Percentiles rank a stretch among this genome's conserved stretches.
Conservation (phyloP, 2,797 vertebrate genomes). For the Channallabes apus region DNA sequence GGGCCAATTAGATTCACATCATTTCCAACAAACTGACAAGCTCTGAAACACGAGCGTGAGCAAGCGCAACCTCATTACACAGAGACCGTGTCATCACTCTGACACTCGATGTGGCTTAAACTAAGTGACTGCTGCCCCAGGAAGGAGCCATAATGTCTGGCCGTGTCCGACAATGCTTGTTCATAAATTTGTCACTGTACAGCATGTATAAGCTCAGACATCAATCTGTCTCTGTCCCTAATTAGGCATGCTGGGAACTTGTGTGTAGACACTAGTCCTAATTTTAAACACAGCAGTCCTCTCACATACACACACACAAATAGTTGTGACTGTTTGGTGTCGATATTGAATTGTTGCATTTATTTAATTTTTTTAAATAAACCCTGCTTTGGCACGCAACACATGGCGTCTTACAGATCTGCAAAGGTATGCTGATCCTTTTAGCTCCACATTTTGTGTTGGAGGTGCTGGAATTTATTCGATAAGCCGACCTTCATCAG, state of each 20-base stretch:
- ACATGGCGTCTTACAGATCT: neutral
- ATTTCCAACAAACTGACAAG: constrained; percentile 47
- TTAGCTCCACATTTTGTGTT: neutral
- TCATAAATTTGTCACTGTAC: neutral
- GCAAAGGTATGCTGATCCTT: neutral
- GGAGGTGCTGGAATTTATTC: constrained; percentile 1
- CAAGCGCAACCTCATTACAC: constrained; percentile 48
- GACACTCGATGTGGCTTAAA: constrained; percentile 48
- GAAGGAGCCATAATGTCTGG: neutral
- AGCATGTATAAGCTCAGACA: neutral
- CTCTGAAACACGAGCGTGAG: constrained; percentile 49
- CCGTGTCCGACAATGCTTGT: no score
- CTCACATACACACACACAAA: neutral
- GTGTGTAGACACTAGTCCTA: neutral
- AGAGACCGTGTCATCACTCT: constrained; percentile 50
- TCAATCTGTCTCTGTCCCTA: neutral
- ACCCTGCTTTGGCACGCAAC: neutral
- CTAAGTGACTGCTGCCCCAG: constrained; percentile 48
- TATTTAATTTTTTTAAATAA: neutral
- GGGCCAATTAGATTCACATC: constrained; percentile 56
- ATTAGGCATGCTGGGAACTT: constrained; percentile 1
- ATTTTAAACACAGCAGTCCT: neutral
- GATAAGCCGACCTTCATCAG: neutral
- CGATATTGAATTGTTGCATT: neutral
- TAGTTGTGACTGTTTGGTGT: neutral